Percentiles rank a stretch among this genome's conserved stretches.
phyloP scores from a whole-genome alignment of 2,888 invertebrate species.

The Eremobia ochroleuca region DNA sequence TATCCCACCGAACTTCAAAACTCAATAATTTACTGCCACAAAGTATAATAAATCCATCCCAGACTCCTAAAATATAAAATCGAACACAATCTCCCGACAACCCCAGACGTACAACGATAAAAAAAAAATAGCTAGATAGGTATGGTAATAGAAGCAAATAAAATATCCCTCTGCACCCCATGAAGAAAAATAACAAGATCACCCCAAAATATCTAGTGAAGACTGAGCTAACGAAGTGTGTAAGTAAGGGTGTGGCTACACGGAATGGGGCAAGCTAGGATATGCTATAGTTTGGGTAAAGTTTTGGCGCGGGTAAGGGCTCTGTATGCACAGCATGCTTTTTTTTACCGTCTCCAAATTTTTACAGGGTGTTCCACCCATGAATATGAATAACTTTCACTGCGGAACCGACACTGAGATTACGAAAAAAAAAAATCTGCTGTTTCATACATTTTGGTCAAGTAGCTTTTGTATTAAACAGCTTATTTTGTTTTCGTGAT shows the following conservation, averaged over 20 bases:
- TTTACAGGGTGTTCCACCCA: too few relatives aligned
- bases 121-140: constrained; percentile 16
- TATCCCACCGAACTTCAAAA: not conserved
- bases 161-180: constrained; percentile 67
- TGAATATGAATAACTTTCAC: too few relatives aligned
- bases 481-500: too few relatives aligned
- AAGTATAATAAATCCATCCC: not conserved
- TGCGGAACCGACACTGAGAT: too few relatives aligned
- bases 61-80: constrained; percentile 31
- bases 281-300: not conserved
- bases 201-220: constrained; percentile 54
- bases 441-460: too few relatives aligned
- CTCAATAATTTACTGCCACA: not conserved
- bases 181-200: constrained; percentile 49
- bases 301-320: too few relatives aligned
- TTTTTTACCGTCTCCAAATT: too few relatives aligned
- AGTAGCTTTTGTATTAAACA: too few relatives aligned
- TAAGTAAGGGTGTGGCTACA: not conserved
- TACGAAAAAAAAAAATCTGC: too few relatives aligned
- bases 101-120: not conserved
- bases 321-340: too few relatives aligned
- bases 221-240: constrained; percentile 31
- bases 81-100: not conserved
- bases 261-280: not conserved
- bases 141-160: constrained; percentile 62